Conservation (phyloP, 2,113 vertebrate genomes). For the Chrysochloris asiatica region DNA sequence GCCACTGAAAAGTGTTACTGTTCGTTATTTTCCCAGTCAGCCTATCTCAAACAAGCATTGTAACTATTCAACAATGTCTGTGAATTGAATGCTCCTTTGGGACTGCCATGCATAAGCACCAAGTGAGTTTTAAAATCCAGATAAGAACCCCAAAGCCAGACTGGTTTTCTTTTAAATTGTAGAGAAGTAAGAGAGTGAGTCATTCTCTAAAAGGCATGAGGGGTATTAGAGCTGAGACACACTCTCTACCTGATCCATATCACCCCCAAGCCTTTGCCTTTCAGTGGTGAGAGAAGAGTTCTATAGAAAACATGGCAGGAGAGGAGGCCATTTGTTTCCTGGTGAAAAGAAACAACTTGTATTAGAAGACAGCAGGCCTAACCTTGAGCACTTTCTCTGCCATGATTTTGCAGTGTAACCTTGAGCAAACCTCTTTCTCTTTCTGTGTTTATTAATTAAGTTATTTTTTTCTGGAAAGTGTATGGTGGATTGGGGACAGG, state of each 20-base stretch:
- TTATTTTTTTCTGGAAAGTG: background rate
- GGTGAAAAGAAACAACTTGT: background rate
- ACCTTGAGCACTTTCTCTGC: background rate
- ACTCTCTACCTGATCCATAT: background rate
- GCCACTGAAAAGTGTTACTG: background rate
- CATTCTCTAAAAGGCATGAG: background rate
- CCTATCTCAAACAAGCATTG: background rate
- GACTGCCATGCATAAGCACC: background rate
- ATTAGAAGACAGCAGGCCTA: background rate
- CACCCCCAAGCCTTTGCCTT: background rate
- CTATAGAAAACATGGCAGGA: background rate
- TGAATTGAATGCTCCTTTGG: background rate
- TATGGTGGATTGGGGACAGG: background rate
- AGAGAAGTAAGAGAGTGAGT: background rate
- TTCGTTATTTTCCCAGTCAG: background rate
- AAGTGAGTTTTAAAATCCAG: background rate
- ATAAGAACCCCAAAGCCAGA: background rate
- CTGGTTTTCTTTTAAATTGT: background rate
- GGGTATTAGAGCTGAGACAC: background rate
- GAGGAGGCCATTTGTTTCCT: background rate
- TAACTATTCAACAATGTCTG: background rate
- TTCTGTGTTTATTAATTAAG: background rate
- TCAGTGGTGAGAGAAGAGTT: background rate
- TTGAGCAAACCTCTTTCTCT: background rate
- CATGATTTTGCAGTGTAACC: background rate